Base-by-base conservation (phyloP, 2,113 vertebrate species). In the Gavialis gangeticus region DNA sequence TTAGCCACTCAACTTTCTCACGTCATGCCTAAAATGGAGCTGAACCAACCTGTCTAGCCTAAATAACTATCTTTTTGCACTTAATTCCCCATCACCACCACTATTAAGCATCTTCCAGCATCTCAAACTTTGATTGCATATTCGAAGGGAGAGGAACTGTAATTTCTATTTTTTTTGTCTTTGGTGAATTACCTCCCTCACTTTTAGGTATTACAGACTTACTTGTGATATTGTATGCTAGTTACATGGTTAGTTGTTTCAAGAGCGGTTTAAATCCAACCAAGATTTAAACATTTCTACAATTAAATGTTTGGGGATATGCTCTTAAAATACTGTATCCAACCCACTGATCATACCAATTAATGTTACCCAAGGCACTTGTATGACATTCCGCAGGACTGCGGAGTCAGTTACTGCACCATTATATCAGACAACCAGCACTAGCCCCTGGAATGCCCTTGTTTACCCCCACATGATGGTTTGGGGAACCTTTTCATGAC, bases 351-450 rank as follows among this genome's bases (percentile, higher is more conserved):
- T 55, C 82, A 75, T 77, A 71, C 56, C 19, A 82, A 10, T 1
- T 4, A 4, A 3, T 10, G 27, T 17, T 62, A 19, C 5, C 58
- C 15, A 0, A 71, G 17, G 57, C 3, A 55, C 3, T 78, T 2
- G 0, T 21, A 13, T 94, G 76, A 5, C 3, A 28, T 21, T 63
- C 24, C 19, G 21, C 28, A 3, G 54, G 24, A 84, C 34, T 9
- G 6, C 10, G 1, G 78, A 57, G 16, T 28, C 0, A 0, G 64
- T 4, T 10, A 34, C 10, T 81, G 12, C 37, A 57, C 4, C 2
- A 16, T 57, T 88, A 46, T 79, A 37, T 11, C 19, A 91, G 10
- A 6, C 13, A 84, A 7, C 21, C 25, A 75, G 12, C 25, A 3
- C 13, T 73, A 12, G 30, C 18, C 67, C 91, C 14, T 27, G 55